These are phyloP conservation scores for Edolisoma coerulescens DNA, from an alignment of 2,113 vertebrate genomes.

Conservation along the genomic window DNA sequence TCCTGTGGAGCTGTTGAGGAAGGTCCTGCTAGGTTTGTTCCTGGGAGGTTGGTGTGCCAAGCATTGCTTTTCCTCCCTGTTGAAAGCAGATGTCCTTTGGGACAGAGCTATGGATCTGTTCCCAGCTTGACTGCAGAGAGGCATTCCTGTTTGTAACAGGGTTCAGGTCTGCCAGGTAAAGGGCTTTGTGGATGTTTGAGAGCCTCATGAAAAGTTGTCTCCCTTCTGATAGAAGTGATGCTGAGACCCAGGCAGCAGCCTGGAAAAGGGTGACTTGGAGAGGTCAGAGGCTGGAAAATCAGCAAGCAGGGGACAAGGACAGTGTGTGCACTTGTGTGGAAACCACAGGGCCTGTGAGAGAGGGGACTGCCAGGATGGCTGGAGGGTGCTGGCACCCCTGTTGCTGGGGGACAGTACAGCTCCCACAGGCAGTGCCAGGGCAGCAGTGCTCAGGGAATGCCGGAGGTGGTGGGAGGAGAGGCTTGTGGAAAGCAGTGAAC, in stretches of 20 bases:
- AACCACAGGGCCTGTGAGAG: not conserved
- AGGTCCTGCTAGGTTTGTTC: not conserved
- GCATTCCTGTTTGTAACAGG: not conserved
- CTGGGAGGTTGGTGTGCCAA: accelerated
- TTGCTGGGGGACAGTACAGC: not conserved
- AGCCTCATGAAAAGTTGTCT: not conserved
- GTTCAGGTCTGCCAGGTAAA: not conserved
- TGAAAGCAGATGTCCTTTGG: not conserved
- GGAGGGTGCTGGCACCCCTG: not conserved
- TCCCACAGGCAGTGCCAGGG: not conserved
- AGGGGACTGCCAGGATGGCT: not conserved
- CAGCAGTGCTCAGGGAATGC: not conserved
- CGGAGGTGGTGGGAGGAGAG: not conserved
- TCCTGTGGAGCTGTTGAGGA: not conserved
- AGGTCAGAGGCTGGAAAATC: not conserved
- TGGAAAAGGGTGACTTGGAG: not conserved
- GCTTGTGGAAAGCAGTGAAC: not conserved
- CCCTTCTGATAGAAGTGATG: not conserved
- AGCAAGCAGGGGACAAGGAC: not conserved
- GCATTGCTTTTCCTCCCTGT: not conserved
- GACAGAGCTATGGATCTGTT: not conserved
- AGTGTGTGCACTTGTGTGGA: accelerated
- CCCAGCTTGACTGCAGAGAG: not conserved
- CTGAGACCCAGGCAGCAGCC: not conserved
- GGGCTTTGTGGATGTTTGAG: not conserved